Percentiles rank a stretch among this genome's conserved stretches.
Conservation (phyloP, 1,140 invertebrate genomes). For the Sycophila sp. region DNA sequence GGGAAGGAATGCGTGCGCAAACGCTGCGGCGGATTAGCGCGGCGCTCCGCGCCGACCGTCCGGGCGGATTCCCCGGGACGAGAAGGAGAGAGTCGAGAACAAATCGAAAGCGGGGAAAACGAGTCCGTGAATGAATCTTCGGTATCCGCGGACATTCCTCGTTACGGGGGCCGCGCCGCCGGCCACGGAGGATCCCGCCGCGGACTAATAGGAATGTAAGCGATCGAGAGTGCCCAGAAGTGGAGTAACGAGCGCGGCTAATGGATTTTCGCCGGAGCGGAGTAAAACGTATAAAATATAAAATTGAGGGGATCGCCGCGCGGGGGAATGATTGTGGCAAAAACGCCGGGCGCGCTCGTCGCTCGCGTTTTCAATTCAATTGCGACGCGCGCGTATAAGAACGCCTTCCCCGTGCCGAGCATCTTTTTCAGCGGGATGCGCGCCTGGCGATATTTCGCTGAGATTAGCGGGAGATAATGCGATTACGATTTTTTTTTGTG, state of each 20-base stretch:
- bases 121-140: neutral
- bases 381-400: neutral
- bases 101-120: neutral
- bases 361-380: neutral
- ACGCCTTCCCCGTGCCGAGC: neutral
- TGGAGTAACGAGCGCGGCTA: slow-evolving; percentile 9
- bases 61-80: neutral
- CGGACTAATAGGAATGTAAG: neutral
- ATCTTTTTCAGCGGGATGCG: neutral
- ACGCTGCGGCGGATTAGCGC: neutral
- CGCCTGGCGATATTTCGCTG: neutral
- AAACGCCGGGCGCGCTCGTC: neutral
- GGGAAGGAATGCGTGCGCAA: neutral
- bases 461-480: neutral
- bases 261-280: neutral
- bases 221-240: neutral
- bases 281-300: neutral
- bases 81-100: neutral
- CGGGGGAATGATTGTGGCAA: neutral
- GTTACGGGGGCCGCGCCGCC: neutral
- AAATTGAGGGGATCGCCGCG: too few species aligned
- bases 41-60: too few species aligned
- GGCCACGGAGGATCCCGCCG: neutral
- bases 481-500: slow-evolving; percentile 1
- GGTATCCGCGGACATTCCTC: neutral